Evolutionary conservation across 2,113 vertebrate species (phyloP).

Genomic region (Ochotona princeps): DNA sequence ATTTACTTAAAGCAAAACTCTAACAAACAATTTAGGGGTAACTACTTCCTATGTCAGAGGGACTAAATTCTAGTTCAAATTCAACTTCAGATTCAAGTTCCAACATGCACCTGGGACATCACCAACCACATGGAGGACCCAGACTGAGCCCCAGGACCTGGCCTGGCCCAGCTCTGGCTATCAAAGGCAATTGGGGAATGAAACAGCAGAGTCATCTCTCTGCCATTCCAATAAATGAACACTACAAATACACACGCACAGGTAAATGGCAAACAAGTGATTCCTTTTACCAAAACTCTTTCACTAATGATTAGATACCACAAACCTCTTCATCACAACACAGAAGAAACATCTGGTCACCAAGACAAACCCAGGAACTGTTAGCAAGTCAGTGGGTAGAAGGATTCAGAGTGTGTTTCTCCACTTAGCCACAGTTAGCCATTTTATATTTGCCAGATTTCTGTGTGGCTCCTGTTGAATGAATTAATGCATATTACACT

Average conservation of each 20-base stretch:
- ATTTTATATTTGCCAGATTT: constrained; percentile 3
- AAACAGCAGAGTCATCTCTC: too few relatives aligned
- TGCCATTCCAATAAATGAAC: too few relatives aligned
- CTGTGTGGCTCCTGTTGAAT: constrained; percentile 15
- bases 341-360: constrained; percentile 41
- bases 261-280: neutral
- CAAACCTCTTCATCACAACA: neutral
- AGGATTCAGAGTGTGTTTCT: neutral
- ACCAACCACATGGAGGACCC: too few relatives aligned
- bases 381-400: neutral
- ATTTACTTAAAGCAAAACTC: constrained; percentile 13
- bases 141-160: too few relatives aligned
- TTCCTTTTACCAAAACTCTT: neutral
- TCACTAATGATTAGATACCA: neutral
- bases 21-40: neutral
- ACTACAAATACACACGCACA: neutral
- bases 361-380: neutral
- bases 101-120: too few relatives aligned
- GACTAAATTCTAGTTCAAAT: too few relatives aligned
- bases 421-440: neutral
- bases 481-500: constrained; percentile 18
- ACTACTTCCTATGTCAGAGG: too few relatives aligned
- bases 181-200: too few relatives aligned
- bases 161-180: too few relatives aligned
- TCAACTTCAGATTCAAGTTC: too few relatives aligned